Base-by-base conservation (phyloP, 2,113 vertebrate species). In the Phylloscopus trochiloides region DNA sequence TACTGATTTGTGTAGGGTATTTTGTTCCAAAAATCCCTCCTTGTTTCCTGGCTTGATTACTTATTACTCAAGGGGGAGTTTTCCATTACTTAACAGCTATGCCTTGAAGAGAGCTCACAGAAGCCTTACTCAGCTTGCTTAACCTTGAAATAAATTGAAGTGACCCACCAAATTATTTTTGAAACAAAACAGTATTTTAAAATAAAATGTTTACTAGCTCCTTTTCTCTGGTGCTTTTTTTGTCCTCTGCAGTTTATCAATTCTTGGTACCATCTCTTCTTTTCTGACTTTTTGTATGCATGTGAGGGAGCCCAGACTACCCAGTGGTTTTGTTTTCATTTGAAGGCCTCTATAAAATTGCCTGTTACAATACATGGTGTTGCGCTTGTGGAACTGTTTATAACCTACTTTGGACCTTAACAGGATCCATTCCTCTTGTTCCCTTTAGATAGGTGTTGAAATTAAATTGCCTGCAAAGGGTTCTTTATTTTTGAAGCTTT, bases 351-450 rank as follows among this genome's bases (percentile, higher is more conserved):
- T 68, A 63, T 94, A 96, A 86, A 95, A 62, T 13, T 67, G 51
- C 15, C 31, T 80, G 85, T 92, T 86, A 45, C 38, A 31, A 71
- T 93, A 77, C 38, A 82, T 48, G 43, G 79, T 67, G 38, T 74
- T 79, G 48, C 5, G 67, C 57, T 92, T 86, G 52, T 71, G 70
- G 93, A 94, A 86, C 94, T 86, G 82, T 95, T 98, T 96, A 95
- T 94, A 96, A 94, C 90, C 91, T 96, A 67, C 59, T 98, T 97
- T 96, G 83, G 84, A 94, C 86, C 94, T 97, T 79, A 91, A 81
- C 54, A 2, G 50, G 31, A 62, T 91, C 84, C 67, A 81, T 4
- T 94, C 36, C 66, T 66, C 52, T 76, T 82, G 70, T 26, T 94
- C 59, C 92, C 50, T 26, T 58, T 84, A 93, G 72, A 86, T 16